Evolutionary conservation across 2,888 invertebrate species (phyloP).

Genomic region (Sericinus montela): DNA sequence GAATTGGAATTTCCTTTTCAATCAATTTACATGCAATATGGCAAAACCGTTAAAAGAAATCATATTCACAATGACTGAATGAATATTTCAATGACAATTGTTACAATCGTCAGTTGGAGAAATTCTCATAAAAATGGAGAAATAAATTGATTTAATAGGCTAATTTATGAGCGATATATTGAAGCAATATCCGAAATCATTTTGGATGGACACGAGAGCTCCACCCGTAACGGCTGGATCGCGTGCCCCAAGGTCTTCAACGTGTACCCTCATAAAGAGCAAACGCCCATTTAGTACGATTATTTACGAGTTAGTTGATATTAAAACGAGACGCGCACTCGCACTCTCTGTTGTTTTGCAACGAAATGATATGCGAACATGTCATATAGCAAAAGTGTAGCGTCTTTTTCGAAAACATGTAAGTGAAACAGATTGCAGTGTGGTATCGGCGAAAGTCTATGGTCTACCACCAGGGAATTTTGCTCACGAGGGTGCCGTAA

Average conservation of each 20-base stretch:
- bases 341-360: slow-evolving; percentile 31
- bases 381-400: slow-evolving; percentile 49
- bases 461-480: too few species aligned
- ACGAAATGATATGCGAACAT: slow-evolving; percentile 48
- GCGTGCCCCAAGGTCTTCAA: slow-evolving; percentile 52
- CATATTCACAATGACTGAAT: too few species aligned
- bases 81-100: too few species aligned
- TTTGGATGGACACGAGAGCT: not conserved
- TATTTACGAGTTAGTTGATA: slow-evolving; percentile 37
- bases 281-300: slow-evolving; percentile 37
- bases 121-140: too few species aligned
- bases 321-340: slow-evolving; percentile 21
- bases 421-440: slow-evolving; percentile 17
- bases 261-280: slow-evolving; percentile 31
- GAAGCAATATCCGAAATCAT: not conserved
- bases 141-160: too few species aligned
- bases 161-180: too few species aligned
- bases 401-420: slow-evolving; percentile 29
- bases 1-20: too few species aligned
- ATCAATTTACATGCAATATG: too few species aligned
- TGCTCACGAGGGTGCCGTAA: too few species aligned
- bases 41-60: too few species aligned
- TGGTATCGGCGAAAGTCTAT: too few species aligned
- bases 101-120: too few species aligned
- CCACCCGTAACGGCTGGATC: slow-evolving; percentile 36